Conservation (phyloP, 64 coral and sea anemone species). For the Astreopora myriophthalma region DNA sequence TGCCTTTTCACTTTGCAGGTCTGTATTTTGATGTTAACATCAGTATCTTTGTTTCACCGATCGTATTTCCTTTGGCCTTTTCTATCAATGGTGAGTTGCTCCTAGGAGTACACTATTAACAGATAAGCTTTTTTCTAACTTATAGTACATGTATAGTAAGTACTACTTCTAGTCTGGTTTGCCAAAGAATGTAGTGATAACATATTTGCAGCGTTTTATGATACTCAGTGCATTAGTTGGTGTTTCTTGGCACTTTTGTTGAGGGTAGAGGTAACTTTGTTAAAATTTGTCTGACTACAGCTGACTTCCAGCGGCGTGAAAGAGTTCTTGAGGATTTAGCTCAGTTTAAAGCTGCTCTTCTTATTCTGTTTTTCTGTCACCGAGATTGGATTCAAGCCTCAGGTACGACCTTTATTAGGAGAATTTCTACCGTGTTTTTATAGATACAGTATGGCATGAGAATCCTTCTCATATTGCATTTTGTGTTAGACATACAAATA, state of each 20-base stretch:
- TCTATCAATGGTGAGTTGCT: slow-evolving; percentile 94
- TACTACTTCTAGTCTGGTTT: too few relatives aligned
- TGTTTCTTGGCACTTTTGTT: too few relatives aligned
- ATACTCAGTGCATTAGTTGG: too few relatives aligned
- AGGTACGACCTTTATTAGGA: slow-evolving; percentile 40
- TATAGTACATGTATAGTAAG: too few relatives aligned
- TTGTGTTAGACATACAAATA: too few relatives aligned
- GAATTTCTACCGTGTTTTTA: too few relatives aligned
- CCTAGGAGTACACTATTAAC: too few relatives aligned
- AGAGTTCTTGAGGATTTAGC: slow-evolving; percentile 96
- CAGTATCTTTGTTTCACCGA: slow-evolving; percentile 95
- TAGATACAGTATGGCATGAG: too few relatives aligned
- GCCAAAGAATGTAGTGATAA: too few relatives aligned
- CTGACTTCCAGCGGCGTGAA: slow-evolving; percentile 95
- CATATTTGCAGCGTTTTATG: too few relatives aligned
- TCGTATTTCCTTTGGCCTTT: slow-evolving; percentile 96
- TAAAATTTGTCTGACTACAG: slow-evolving; percentile 11
- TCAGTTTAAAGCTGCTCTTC: slow-evolving; percentile 87
- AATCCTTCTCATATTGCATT: too few relatives aligned
- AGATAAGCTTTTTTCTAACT: too few relatives aligned
- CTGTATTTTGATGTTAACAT: slow-evolving; percentile 95
- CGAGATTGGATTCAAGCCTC: slow-evolving; percentile 84
- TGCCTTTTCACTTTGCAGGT: slow-evolving; percentile 54
- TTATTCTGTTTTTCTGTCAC: slow-evolving; percentile 96
- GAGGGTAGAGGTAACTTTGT: not conserved